Evolutionary conservation across 2,888 invertebrate genomes (phyloP).

Genomic region (Gastrophysa polygoni): DNA sequence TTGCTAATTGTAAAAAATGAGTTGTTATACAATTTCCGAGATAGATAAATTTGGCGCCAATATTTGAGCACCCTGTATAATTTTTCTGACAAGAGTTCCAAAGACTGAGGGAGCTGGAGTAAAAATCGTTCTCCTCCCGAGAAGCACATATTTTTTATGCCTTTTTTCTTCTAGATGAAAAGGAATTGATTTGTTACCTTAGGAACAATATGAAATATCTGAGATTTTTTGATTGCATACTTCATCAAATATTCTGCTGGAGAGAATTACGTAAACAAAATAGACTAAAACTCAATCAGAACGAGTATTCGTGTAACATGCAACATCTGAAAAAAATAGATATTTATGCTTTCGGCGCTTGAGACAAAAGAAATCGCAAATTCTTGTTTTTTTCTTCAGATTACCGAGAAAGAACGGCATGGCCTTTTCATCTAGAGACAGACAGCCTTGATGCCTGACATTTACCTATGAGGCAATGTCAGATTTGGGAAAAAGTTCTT

Average conservation of each 20-base stretch:
- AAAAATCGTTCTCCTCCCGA: no score
- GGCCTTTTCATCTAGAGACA: constrained; percentile 14
- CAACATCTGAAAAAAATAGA: constrained; percentile 24
- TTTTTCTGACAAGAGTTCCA: no score
- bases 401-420: constrained; percentile 12
- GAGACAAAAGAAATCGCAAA: constrained; percentile 22
- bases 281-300: constrained; percentile 16
- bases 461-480: constrained; percentile 26
- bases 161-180: no score
- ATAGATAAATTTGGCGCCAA: no score
- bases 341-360: constrained; percentile 28
- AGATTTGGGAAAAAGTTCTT: constrained; percentile 18
- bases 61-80: no score
- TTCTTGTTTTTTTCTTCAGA: constrained; percentile 8
- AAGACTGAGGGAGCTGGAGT: no score
- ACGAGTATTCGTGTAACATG: constrained; percentile 27
- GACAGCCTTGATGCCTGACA: constrained; percentile 24
- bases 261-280: constrained; percentile 14
- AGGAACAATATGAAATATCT: no score
- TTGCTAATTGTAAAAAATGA: no score
- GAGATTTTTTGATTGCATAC: background rate
- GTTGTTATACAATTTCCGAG: no score
- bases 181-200: no score
- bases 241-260: background rate
- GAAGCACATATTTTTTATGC: no score